Evolutionary conservation across 2,797 vertebrate genomes (phyloP), one percentile per base, ranked within the genome.

Genomic region (Avahi laniger): DNA sequence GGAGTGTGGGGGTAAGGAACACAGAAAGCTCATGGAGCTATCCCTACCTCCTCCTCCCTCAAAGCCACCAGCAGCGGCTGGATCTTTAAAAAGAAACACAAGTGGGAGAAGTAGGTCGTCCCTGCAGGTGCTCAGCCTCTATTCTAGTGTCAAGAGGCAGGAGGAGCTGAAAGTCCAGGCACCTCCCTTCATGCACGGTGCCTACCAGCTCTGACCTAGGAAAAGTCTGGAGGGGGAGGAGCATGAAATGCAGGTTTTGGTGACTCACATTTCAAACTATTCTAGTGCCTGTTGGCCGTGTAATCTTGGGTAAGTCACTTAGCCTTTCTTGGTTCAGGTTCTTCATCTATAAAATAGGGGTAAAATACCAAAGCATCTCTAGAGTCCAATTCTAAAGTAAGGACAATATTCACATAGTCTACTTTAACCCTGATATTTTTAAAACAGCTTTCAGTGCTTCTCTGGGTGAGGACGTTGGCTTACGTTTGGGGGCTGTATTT

Each of bases 51-150:
- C 35, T 78, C 63, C 65, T 94, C 69, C 24, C 17, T 18, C 24
- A 63, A 93, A 96, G 90, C 79, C 50, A 81, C n/a, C 13, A 63
- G 54, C 50, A 83, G 65, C 33, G 8, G 0, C 79, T 92, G 94
- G 94, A 80, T 95, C 95, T 96, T 97, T 93, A 93, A 94, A 96
- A 96, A 92, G 85, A 84, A 93, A 87, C 20, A 70, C 26, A 69
- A 70, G 65, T 72, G 46, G 80, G 94, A 93, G 87, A 97, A 97
- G 80, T 95, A 97, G 96, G 97, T 97, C 75, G 11, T 33, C 38
- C 24, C 61, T 89, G 79, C 54, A 63, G 90, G 50, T 79, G 88
- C 78, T 92, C 35, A 61, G 90, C 73, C 82, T 96, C 78, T 96
- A 75, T 93, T 97, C 54, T 80, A 96, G 83, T 78, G 61, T 72